Evolutionary conservation across 2,888 invertebrate species (phyloP), one percentile per base, ranked within the genome.

Genomic region (Fragum sueziense): DNA sequence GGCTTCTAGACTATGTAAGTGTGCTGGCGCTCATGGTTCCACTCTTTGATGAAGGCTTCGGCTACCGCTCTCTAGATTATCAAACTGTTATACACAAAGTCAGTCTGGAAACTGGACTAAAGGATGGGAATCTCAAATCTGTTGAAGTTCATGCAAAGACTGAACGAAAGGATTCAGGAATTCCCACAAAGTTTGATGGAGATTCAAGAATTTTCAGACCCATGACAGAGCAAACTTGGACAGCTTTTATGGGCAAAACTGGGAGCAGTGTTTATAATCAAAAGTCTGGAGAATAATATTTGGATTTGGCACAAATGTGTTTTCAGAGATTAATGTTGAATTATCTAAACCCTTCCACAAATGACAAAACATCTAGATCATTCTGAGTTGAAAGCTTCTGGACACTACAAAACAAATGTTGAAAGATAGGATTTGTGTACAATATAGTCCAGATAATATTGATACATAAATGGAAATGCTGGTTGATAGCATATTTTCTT

Each of bases 1-100:
- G 78, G 11, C n/a, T 72, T 7, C 34, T 84, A 17, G 84, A 84
- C 57, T 84, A 79, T 51, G 54, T 84, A 25, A 70, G 74, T 70
- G 52, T 84, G 7, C 37, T 70, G 6, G 47, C 71, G 25, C 25
- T 31, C 17, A 52, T 20, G 41, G 37, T 37, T 4, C n/a, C 57
- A 3, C 20, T 71, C 31, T n/a, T 31, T 25, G 74, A 74, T 27
- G 22, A 65, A 29, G 61, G 17, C 1, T 76, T 62, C 29, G 61
- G 62, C 20, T 31, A 71, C n/a, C 25, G 27, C 22, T 34, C 33
- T 17, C 33, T 69, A 22, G 31, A 52, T 2, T 61, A 67, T 27
- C 27, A 34, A 1, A 34, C 70, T 7, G 31, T 57, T 2, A 70
- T 84, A 27, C 57, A 76, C 34, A 79, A 78, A 37, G 78, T 84